Evolutionary conservation across 2,797 vertebrate species (phyloP), one percentile per base, ranked within the genome.

Genomic region (Xiphorhynchus erythropygius): DNA sequence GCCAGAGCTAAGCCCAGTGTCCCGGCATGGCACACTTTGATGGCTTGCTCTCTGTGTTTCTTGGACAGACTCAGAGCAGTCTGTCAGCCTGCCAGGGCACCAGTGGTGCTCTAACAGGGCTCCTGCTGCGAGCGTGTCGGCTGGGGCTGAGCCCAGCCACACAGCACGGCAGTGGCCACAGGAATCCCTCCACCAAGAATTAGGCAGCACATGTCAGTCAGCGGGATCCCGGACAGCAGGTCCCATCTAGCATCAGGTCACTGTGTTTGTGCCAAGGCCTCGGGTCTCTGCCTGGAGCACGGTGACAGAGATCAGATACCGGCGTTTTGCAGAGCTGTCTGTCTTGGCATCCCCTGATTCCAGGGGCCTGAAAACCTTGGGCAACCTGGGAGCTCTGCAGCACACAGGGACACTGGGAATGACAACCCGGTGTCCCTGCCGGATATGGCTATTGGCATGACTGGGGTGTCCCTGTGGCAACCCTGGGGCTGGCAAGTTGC

Each of bases 61-160:
- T 71, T 78, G 80, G 80, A 59, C 14, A 52, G 52, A 30, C 52
- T 64, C 0, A 0, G 70, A 71, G 18, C 0, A 0, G 65, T 27
- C 59, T 89, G 93, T 30, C 42, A 74, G 56, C 30, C 37, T 42
- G 76, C 93, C 94, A 87, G 81, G 65, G 50, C 78, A 85, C 78
- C 2, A 5, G 68, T 13, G 68, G 30, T 0, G 1, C 71, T 82
- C 22, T 73, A 82, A 92, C 17, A 5, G 62, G 81, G 57, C 69
- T 88, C 65, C 74, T 0, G 0, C 86, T 7, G 30, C 0, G 13
- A 16, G 18, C 0, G 0, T 32, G 0, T 44, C 0, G 2, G 53
- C 78, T 82, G 81, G 87, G 73, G 53, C 73, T 1, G 13, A 88
- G 89, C 49, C 86, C 86, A 78, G 73, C 5, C 55, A 5, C 0